Evolutionary conservation across 2,797 vertebrate genomes (phyloP), one percentile per base, ranked within the genome.

Genomic region (Hephaestus fuliginosus): DNA sequence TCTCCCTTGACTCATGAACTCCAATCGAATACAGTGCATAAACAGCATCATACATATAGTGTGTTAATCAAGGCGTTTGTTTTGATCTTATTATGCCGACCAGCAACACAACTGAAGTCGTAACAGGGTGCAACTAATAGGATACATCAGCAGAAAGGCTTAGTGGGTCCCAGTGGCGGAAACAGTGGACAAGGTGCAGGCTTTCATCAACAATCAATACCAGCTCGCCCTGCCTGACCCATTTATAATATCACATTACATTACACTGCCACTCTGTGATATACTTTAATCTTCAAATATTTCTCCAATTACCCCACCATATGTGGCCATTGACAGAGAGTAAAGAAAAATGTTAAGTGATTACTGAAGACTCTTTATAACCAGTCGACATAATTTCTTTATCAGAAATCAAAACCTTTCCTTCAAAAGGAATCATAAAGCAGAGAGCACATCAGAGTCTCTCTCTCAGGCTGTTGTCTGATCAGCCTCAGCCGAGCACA

Each of bases 131-230:
- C 70, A 74, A 51, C 63, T 76, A 77, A 88, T 62, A 71, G 60
- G 81, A 85, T 65, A 43, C 71, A 68, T 85, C 78, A 87, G 88
- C 87, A 80, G 68, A 78, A 83, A 84, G 66, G 70, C 60, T 70
- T 20, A 49, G 74, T 3, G 70, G 58, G 80, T 90, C 86, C 76
- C 86, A 65, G 44, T 2, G 76, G 81, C 74, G 67, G 74, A 86
- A 78, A 85, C 18, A 39, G 51, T 62, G 83, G 74, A 87, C 73
- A 49, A 63, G 79, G 62, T 73, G 28, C 70, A 78, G 74, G 55
- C 76, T 74, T 80, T 87, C 80, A 92, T 83, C 77, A 81, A 81
- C 80, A 63, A 90, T 93, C 89, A 64, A 93, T 91, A 83, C 33
- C 51, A 18, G 6, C 71, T 78, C 58, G 10, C 33, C 36, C 71